These are phyloP conservation scores for Cirrhinus mrigala DNA, from an alignment of 2,797 vertebrate genomes.

Conservation along the genomic window DNA sequence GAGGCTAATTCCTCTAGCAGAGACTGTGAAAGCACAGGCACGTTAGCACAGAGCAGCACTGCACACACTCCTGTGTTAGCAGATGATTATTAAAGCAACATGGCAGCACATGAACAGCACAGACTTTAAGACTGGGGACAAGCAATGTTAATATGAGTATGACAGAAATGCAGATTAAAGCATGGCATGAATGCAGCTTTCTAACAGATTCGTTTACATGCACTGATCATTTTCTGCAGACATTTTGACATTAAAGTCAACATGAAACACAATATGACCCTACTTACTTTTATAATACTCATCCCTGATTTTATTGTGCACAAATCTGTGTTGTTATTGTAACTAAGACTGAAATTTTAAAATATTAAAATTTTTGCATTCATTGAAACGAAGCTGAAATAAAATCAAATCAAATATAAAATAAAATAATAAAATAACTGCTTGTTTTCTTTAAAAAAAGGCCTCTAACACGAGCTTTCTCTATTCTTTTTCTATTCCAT, in stretches of 20 bases:
- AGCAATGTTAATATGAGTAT: conserved; percentile 44
- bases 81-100: conserved; percentile 59
- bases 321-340: background rate
- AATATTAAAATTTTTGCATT: background rate
- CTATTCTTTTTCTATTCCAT: no score
- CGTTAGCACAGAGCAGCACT: conserved; percentile 70
- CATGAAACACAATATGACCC: background rate
- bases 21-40: conserved; percentile 89
- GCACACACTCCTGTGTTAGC: conserved; percentile 64
- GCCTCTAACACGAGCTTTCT: no score
- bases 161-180: conserved; percentile 37
- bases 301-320: background rate
- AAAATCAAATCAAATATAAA: background rate
- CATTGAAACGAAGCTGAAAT: background rate
- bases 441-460: no score
- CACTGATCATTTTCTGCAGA: background rate
- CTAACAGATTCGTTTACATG: background rate
- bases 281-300: background rate
- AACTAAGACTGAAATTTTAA: no score
- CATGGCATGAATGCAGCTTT: conserved; percentile 20
- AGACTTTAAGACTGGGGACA: conserved; percentile 47
- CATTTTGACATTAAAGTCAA: conserved; percentile 1
- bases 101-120: conserved; percentile 55
- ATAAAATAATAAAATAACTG: background rate
- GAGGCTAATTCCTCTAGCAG: conserved; percentile 95